Evolutionary conservation across 2,888 invertebrate species (phyloP), one percentile per base, ranked within the genome.

Genomic region (Sepiola atlantica): DNA sequence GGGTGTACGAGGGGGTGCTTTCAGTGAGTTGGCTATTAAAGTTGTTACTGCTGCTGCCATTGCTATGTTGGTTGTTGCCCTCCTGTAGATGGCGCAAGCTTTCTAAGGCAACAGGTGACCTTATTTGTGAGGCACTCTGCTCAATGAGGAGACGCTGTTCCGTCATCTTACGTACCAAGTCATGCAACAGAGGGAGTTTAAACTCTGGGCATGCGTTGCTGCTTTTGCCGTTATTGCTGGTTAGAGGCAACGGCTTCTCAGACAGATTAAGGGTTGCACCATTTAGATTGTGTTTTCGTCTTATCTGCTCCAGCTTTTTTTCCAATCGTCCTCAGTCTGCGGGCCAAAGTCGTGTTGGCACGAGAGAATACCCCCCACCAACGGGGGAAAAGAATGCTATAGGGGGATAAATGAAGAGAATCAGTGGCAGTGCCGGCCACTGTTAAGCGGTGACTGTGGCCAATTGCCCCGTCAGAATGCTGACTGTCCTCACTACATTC

Each of bases 111-210:
- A 61, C 92, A 28, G 94, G 94, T 94, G 94, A 90, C 94, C 94
- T 94, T 28, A 92, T 57, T 28, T 94, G 94, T 57, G 93, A 93
- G 61, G 93, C 35, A 35, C 57, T 91, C n/a, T 96, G 94, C 95
- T 97, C 97, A 94, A 96, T 95, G 94, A 97, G 96, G 93, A 97
- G 96, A 91, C 97, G 96, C 94, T 97, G 97, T 95, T 97, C 96
- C 14, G 97, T 96, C 94, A 97, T 95, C 94, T 97, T 97, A 35
- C 97, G 97, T 94, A 97, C 97, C 90, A 97, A 95, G 54, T 97
- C 97, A 54, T 96, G 96, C 94, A 97, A 95, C 93, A 97, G 96
- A 45, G 97, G 97, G 94, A 97, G 95, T 95, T 96, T 96, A 35
- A 96, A 95, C 94, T 96, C 96, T 92, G 96, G 96, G 35, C 95